Evolutionary conservation across 2,888 invertebrate species (phyloP).

Genomic region (Tuta absoluta): DNA sequence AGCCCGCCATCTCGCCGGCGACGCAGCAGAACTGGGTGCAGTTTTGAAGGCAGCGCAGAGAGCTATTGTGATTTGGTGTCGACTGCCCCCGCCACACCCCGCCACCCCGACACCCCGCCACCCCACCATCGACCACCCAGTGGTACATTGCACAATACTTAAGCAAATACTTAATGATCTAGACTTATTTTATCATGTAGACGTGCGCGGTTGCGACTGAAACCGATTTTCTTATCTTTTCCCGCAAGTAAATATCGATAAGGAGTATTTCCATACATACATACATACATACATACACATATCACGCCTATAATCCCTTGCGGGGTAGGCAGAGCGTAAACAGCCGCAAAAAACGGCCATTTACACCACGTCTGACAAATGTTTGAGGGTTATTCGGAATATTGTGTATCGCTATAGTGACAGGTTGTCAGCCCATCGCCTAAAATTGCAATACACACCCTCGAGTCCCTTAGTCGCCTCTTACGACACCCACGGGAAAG

Average conservation of each 20-base stretch:
- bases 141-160: conserved; percentile 69
- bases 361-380: too few species aligned
- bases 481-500: too few species aligned
- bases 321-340: too few species aligned
- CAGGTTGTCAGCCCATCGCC: too few species aligned
- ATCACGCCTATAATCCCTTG: too few species aligned
- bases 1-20: conserved; percentile 64
- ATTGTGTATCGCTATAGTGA: too few species aligned
- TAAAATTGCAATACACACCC: too few species aligned
- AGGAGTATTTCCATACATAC: too few species aligned
- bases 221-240: background rate
- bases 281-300: too few species aligned
- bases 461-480: too few species aligned
- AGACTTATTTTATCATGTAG: conserved; percentile 45
- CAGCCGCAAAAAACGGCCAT: too few species aligned
- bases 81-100: conserved; percentile 25
- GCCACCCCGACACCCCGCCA: conserved; percentile 32
- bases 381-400: too few species aligned
- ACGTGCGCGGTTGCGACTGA: conserved; percentile 17
- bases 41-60: conserved; percentile 55
- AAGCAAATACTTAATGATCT: conserved; percentile 65
- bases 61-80: conserved; percentile 62
- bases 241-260: background rate
- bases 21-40: conserved; percentile 78
- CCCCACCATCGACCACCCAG: conserved; percentile 32